Evolutionary conservation across 2,113 vertebrate genomes (phyloP), one percentile per base, ranked within the genome.

Genomic region (Tragulus kanchil): DNA sequence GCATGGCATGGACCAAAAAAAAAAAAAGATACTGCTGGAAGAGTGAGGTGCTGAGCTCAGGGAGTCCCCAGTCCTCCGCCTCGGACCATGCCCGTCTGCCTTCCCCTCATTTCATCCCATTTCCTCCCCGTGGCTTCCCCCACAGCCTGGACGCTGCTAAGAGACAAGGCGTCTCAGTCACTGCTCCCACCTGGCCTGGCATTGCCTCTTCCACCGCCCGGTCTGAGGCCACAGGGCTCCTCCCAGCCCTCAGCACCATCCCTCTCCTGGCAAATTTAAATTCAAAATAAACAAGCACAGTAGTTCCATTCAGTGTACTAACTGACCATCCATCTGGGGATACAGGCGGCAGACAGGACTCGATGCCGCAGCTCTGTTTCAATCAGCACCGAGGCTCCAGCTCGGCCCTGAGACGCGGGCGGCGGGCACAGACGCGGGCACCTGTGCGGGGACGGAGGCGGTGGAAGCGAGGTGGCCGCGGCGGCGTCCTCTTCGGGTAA

Each of bases 1-100:
- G 26, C 75, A 1, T 0, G 4, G 73, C 25, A 0, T 4, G 14
- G 4, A 36, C 7, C 48, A 28, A 5, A 50, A 16, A 8, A 9
- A 1, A 0, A 23, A 6, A 4, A 71, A 26, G 42, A 50, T 85
- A 7, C 3, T 78, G 28, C 25, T 21, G 17, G 26, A 59, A 36
- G 1, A 0, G 21, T 5, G 25, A 10, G 17, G 25, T 17, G 36
- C 12, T 19, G 48, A 26, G 4, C 23, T 26, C 6, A 23, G 59
- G 59, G 17, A 16, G 54, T 56, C 67, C 71, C 31, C 31, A 75
- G 25, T 2, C 8, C 31, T 69, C 48, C 48, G 48, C 54, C 78
- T 78, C 61, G 52, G 11, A 88, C 19, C 3, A 4, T 85, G 36
- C 31, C 26, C 85, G 71, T 77, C 62, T 85, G 69, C 8, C 19